These are phyloP conservation scores for Pseudomyrmex gracilis DNA, from an alignment of 1,140 invertebrate species.

Conservation along the genomic window DNA sequence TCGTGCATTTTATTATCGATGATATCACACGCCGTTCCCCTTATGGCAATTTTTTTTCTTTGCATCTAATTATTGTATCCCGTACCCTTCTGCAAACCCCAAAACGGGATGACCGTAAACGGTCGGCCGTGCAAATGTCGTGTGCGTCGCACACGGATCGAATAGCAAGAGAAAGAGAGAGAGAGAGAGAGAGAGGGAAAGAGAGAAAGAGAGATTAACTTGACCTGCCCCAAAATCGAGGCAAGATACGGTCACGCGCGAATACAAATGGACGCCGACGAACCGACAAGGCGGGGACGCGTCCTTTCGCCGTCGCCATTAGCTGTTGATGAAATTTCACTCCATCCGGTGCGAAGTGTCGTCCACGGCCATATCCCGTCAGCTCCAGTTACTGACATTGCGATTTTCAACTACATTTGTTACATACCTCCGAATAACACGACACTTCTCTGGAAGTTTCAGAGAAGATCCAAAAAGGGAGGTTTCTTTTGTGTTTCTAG, in stretches of 20 bases:
- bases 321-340: constrained; percentile 54
- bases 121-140: constrained; percentile 15
- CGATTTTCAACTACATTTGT: neutral
- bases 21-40: neutral
- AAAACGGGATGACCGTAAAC: constrained; percentile 47
- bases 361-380: neutral
- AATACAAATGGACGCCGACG: constrained; percentile 46
- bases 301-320: constrained; percentile 29
- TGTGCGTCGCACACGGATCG: constrained; percentile 18
- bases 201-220: constrained; percentile 33
- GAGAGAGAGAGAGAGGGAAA: constrained; percentile 14
- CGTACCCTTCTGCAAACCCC: constrained; percentile 22
- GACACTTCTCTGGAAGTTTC: neutral
- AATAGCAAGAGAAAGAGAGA: constrained; percentile 3
- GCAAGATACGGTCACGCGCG: constrained; percentile 22
- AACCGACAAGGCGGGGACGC: constrained; percentile 29
- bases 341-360: constrained; percentile 40
- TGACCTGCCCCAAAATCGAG: constrained; percentile 62
- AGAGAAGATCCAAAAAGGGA: too few relatives aligned
- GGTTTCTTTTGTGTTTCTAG: too few relatives aligned
- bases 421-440: neutral
- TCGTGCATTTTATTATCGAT: constrained; percentile 8
- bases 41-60: neutral
- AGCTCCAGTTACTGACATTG: constrained; percentile 7
- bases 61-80: neutral